Base-by-base conservation (phyloP, 2,797 vertebrate genomes). In the Mus caroli region DNA sequence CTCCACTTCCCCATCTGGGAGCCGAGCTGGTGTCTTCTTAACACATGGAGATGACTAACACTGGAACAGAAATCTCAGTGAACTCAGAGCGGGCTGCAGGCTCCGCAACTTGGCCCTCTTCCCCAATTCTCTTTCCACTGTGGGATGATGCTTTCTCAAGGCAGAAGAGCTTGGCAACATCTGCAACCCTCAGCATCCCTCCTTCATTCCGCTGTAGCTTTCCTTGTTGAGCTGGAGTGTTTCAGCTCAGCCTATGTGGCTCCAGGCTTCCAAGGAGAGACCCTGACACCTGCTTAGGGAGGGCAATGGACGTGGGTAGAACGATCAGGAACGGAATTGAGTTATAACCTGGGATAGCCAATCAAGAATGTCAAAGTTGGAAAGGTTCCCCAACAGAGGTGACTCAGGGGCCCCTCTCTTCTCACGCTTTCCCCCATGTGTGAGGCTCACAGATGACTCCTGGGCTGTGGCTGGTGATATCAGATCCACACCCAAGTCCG, bases 1-100 rank as follows among this genome's bases (percentile, higher is more conserved):
- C 95, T 76, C 88, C 78, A 86, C 90, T 54, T 88, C 93, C 94
- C 93, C 94, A 96, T 95, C 96, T 98, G 97, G 96, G 94, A 97
- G 56, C 88, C n/a, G 5, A 95, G 96, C 93, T 94, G 92, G 93
- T 34, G 6, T 37, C 19, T 46, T 71, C 82, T 93, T 73, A 86
- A 94, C 88, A 86, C 78, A 91, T 60, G 62, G 82, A 5, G 78
- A 96, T 97, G 96, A 97, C 88, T 96, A 93, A 97, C 84, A 56
- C 24, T 93, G 88, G 87, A 95, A 75, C 60, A 83, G 93, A 43
- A 73, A 93, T 94, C 92, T 83, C 93, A 37, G 78, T 76, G 90
- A 96, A 92, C 93, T 93, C 40, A 10, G 71, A 91, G 91, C 40
- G 34, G 91, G 92, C 94, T 96, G 94, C 75, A 92, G 90, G 40